Evolutionary conservation across 2,113 vertebrate species (phyloP), one percentile per base, ranked within the genome.

Genomic region (Coreoperca whiteheadi): DNA sequence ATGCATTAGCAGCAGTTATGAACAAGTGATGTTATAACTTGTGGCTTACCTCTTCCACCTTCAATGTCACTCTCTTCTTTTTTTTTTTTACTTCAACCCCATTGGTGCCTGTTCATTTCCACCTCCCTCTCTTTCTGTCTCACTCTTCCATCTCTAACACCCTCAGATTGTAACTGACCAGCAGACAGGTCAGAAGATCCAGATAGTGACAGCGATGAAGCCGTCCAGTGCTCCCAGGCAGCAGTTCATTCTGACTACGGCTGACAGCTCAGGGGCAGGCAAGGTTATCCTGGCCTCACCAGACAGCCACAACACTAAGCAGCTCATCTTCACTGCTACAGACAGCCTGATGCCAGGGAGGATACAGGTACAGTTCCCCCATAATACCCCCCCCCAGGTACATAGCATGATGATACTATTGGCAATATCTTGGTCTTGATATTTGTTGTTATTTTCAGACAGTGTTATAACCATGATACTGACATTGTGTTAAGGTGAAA

Each of bases 141-240:
- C 12, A 14, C 23, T 72, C 67, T 32, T 83, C 28, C 43, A 28
- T 64, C 70, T 79, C 67, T 66, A 74, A 61, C 54, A 18, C 34
- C 18, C 64, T 60, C 87, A 99, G 98, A 99, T 99, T 94, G 97
- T 99, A 91, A 99, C 98, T 28, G 98, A 99, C 92, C 97, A 98
- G 93, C 98, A 99, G 94, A 98, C 97, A 0, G 97, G 97, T 88
- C 98, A 99, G 92, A 99, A 99, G 95, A 99, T 99, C 88, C 98
- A 99, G 93, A 98, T 99, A 72, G 97, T 99, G 88, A 99, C 97
- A 56, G 95, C 98, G 43, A 96, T 99, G 95, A 98, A 99, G 83
- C 94, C 98, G 25, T 96, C 97, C 32, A 95, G 92, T 64, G 85
- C 86, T 79, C 96, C 97, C 87, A 99, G 99, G 85, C 98, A 98